These are phyloP conservation scores for Melanotaenia nigrans DNA, from an alignment of 2,797 vertebrate species.

Conservation along the genomic window DNA sequence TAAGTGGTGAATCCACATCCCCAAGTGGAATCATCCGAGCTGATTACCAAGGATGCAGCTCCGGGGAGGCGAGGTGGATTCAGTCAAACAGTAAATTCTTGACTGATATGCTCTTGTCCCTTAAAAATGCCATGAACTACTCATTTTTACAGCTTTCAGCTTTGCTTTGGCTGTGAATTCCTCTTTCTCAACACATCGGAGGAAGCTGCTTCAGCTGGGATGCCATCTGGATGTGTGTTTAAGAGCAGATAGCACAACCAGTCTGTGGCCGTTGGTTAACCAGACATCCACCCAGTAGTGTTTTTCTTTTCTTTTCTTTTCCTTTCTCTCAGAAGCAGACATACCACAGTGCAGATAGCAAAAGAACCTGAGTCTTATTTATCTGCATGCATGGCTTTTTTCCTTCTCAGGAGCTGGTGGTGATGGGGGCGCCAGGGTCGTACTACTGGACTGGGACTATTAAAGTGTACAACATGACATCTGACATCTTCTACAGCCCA, in stretches of 20 bases:
- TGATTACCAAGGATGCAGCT: background rate
- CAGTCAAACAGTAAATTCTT: slow-evolving; percentile 18
- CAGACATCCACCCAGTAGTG: slow-evolving; percentile 63
- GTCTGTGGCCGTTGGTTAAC: slow-evolving; percentile 80
- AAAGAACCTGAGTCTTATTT: slow-evolving; percentile 1
- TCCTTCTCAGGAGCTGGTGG: slow-evolving; percentile 90
- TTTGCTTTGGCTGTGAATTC: slow-evolving; percentile 35
- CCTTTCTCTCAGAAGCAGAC: slow-evolving; percentile 9
- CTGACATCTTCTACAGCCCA: slow-evolving; percentile 89
- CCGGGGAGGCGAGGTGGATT: no score
- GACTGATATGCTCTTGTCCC: slow-evolving; percentile 1
- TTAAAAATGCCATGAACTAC: slow-evolving; percentile 39
- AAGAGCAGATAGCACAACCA: slow-evolving; percentile 73
- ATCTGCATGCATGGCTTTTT: slow-evolving; percentile 25
- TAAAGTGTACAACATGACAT: slow-evolving; percentile 96
- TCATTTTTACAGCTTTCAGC: slow-evolving; percentile 53
- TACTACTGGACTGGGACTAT: slow-evolving; percentile 99
- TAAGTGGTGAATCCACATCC: slow-evolving; percentile 9
- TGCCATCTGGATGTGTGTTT: slow-evolving; percentile 62
- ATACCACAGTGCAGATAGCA: slow-evolving; percentile 8
- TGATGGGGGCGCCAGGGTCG: slow-evolving; percentile 97
- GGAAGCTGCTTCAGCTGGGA: slow-evolving; percentile 44
- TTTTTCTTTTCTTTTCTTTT: background rate
- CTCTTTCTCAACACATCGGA: slow-evolving; percentile 66
- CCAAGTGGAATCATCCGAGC: background rate